Percentiles rank a stretch among this genome's conserved stretches.
These are phyloP conservation scores for Ophion ventricosus DNA, from an alignment of 2,888 invertebrate genomes.

Conservation along the genomic window DNA sequence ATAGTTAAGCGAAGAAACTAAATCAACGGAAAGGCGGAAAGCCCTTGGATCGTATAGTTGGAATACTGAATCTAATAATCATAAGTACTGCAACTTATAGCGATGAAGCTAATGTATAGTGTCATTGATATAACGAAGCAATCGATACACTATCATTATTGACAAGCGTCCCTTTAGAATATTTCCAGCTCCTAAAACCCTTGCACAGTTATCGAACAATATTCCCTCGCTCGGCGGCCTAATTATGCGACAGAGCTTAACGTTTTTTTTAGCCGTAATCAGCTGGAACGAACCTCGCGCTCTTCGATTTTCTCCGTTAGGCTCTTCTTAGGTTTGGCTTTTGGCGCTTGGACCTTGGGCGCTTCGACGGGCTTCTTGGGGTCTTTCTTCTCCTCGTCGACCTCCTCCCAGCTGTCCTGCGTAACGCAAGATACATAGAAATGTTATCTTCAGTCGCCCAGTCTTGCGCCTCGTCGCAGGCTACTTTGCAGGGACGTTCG, in stretches of 20 bases:
- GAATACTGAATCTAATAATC: too few species aligned
- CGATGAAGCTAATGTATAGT: background rate
- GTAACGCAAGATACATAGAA: conserved; percentile 58
- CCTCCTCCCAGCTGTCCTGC: conserved; percentile 98
- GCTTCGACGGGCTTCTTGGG: conserved; percentile 88
- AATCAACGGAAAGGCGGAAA: background rate
- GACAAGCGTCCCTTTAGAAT: too few species aligned
- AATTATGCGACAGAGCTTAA: background rate
- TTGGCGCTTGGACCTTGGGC: conserved; percentile 83
- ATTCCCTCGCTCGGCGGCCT: too few species aligned
- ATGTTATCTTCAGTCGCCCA: background rate
- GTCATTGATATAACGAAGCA: background rate
- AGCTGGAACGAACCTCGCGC: conserved; percentile 88
- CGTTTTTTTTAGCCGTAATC: background rate
- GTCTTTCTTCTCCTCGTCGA: conserved; percentile 92
- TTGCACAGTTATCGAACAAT: too few species aligned
- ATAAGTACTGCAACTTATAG: too few species aligned
- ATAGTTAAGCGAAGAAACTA: background rate
- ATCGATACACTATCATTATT: too few species aligned
- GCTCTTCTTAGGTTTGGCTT: conserved; percentile 90
- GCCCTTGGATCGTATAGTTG: too few species aligned
- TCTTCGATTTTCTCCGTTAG: conserved; percentile 93
- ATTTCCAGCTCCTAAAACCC: too few species aligned
- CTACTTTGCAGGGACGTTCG: too few species aligned
- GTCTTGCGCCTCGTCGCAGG: too few species aligned